Conservation (phyloP, 2,888 invertebrate species). For the Macrosoma leucophasiata region DNA sequence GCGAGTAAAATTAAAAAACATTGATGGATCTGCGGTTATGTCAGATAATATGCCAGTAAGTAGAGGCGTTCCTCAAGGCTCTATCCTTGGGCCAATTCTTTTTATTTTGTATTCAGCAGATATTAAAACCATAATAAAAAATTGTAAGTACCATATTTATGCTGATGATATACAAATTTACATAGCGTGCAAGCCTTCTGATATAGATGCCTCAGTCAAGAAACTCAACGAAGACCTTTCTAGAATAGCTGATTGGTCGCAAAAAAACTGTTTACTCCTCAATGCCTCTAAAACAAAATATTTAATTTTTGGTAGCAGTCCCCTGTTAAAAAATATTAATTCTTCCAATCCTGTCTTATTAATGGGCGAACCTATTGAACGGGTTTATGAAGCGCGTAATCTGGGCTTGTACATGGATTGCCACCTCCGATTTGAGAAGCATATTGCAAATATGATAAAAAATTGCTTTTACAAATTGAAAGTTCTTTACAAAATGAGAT, state of each 20-base stretch:
- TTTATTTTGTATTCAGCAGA: conserved; percentile 5
- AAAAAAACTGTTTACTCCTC: not conserved
- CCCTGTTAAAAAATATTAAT: not conserved
- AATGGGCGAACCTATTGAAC: not conserved
- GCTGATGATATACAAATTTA: conserved; percentile 1
- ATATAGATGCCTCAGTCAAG: not conserved
- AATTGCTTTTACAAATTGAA: conserved; percentile 1
- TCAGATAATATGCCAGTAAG: not conserved
- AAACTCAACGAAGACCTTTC: not conserved
- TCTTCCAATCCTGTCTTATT: too few species aligned
- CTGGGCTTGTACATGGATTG: not conserved
- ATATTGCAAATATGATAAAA: not conserved
- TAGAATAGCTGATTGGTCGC: not conserved
- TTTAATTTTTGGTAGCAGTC: not conserved
- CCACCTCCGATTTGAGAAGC: conserved; percentile 1
- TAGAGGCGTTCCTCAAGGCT: conserved; percentile 4
- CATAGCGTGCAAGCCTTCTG: conserved; percentile 1
- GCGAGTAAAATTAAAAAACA: not conserved
- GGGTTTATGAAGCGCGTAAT: not conserved
- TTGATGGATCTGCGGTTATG: not conserved
- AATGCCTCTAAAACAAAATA: not conserved
- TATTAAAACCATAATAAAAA: not conserved
- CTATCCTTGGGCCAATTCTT: not conserved
- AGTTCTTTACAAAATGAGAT: not conserved
- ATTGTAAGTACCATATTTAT: conserved; percentile 5